Conservation (phyloP, 1,140 invertebrate species). For the Lasaia peninsularis region DNA sequence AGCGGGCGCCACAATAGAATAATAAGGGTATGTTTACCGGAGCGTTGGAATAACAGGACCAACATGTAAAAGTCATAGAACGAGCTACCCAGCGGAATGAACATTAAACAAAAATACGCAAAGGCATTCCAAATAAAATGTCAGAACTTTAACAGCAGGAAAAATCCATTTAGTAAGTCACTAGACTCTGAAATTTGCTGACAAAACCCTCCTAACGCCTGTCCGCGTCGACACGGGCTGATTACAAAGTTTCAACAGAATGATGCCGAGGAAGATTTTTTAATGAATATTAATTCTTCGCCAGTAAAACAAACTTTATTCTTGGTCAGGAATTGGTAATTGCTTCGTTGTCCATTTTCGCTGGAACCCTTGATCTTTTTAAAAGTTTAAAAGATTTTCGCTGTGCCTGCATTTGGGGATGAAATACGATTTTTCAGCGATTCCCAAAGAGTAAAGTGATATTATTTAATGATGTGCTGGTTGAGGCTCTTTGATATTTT, state of each 20-base stretch:
- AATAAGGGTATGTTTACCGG: background rate
- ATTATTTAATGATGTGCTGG: constrained; percentile 1
- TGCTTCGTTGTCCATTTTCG: constrained; percentile 62
- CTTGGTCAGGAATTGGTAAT: constrained; percentile 61
- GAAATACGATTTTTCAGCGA: constrained; percentile 2
- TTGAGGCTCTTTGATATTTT: no score
- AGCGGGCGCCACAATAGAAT: background rate
- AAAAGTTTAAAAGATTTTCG: constrained; percentile 46
- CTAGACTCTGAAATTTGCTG: constrained; percentile 57
- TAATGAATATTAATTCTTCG: constrained; percentile 74
- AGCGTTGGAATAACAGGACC: constrained; percentile 2
- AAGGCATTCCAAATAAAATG: constrained; percentile 36
- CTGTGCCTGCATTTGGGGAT: constrained; percentile 34
- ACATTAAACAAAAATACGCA: constrained; percentile 26
- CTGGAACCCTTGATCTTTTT: constrained; percentile 48
- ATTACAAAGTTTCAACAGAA: constrained; percentile 71
- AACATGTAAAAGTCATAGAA: constrained; percentile 1
- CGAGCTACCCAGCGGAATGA: background rate
- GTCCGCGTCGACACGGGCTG: constrained; percentile 43
- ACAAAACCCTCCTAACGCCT: constrained; percentile 40
- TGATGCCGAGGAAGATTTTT: constrained; percentile 71
- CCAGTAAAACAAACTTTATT: constrained; percentile 71
- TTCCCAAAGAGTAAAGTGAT: background rate
- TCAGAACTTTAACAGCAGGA: constrained; percentile 46
- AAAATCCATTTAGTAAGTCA: constrained; percentile 50